Conservation (phyloP, 2,113 vertebrate species). For the Pelvicachromis taeniatus region DNA sequence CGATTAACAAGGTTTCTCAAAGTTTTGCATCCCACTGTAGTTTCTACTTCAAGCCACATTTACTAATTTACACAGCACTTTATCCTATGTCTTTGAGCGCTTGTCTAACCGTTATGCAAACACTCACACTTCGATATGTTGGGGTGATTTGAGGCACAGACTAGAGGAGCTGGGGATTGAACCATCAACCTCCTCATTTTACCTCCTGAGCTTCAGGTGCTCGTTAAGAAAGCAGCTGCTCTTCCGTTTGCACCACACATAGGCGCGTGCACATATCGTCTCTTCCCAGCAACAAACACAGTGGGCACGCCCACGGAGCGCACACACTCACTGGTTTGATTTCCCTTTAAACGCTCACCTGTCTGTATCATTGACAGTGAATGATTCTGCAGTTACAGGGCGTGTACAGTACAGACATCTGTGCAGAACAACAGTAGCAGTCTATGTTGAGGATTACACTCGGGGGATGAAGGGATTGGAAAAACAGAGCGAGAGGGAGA, state of each 20-base stretch:
- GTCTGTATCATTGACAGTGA: neutral
- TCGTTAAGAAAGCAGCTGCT: neutral
- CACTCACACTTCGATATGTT: neutral
- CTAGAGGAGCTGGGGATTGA: neutral
- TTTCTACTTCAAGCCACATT: neutral
- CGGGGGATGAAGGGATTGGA: conserved; percentile 24
- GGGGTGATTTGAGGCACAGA: neutral
- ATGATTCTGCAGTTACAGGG: neutral
- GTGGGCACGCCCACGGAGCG: neutral
- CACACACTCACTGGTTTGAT: neutral
- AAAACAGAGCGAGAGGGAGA: neutral
- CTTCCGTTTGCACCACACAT: neutral
- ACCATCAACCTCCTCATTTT: neutral
- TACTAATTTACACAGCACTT: neutral
- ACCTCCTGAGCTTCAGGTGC: neutral
- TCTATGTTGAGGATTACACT: conserved; percentile 21
- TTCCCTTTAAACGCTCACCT: neutral
- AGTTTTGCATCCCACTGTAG: too few species aligned
- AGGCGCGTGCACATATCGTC: neutral
- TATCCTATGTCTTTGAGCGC: neutral
- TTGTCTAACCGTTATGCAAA: neutral
- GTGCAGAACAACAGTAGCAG: neutral
- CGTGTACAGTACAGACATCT: neutral
- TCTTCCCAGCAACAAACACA: too few species aligned
- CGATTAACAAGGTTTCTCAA: too few species aligned